These are phyloP conservation scores for Ellobium chinense DNA, from an alignment of 2,888 invertebrate genomes.

Conservation along the genomic window DNA sequence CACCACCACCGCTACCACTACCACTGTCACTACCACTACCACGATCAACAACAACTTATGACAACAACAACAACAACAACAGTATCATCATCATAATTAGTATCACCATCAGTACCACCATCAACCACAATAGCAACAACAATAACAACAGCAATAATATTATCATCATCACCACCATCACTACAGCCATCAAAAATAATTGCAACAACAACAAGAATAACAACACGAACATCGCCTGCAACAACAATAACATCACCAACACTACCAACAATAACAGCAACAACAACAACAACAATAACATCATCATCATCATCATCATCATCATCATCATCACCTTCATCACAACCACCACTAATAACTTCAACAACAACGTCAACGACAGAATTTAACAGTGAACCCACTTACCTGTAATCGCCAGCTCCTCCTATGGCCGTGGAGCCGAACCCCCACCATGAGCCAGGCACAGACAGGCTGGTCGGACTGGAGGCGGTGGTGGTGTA, in stretches of 20 bases:
- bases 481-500: conserved; percentile 36
- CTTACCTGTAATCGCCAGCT: conserved; percentile 36
- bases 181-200: not conserved
- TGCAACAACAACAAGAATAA: not conserved
- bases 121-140: not conserved
- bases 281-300: not conserved
- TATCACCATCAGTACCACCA: not conserved
- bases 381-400: too few species aligned
- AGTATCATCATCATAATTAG: not conserved
- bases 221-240: not conserved
- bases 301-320: not conserved
- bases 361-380: not conserved
- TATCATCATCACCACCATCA: not conserved
- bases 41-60: too few species aligned
- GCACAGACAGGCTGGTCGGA: conserved; percentile 39
- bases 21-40: not conserved
- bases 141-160: not conserved
- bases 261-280: not conserved
- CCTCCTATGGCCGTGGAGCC: conserved; percentile 24
- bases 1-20: not conserved
- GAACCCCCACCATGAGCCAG: conserved; percentile 43
- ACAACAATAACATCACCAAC: not conserved
- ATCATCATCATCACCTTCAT: not conserved
- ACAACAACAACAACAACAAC: not conserved
- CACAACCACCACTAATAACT: not conserved